These are phyloP conservation scores for Kryptolebias ocellatus DNA, from an alignment of 2,797 vertebrate genomes.

Conservation along the genomic window DNA sequence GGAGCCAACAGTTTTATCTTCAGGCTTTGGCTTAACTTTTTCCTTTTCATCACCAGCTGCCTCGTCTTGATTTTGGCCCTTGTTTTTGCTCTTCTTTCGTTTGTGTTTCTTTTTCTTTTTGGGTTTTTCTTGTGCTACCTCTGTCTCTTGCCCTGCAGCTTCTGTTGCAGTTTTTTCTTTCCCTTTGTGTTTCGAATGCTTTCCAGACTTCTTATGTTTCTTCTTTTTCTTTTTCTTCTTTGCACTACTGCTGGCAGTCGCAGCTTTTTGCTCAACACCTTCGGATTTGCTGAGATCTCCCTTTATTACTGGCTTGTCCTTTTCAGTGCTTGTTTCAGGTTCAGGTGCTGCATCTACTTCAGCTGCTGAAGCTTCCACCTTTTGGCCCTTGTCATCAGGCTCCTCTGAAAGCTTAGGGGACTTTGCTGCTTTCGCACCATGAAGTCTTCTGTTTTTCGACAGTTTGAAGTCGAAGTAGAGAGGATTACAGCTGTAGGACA, in stretches of 20 bases:
- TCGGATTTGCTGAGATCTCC: conserved; percentile 61
- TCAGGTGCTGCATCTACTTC: conserved; percentile 50
- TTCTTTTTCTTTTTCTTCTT: conserved; percentile 96
- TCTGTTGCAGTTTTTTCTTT: conserved; percentile 81
- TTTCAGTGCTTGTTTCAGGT: conserved; percentile 60
- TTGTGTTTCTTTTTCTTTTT: conserved; percentile 96
- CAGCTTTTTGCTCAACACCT: conserved; percentile 70
- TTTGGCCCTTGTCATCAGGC: conserved; percentile 71
- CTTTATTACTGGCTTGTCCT: conserved; percentile 69
- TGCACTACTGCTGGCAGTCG: conserved; percentile 71
- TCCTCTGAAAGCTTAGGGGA: conserved; percentile 63
- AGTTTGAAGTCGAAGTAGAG: conserved; percentile 98
- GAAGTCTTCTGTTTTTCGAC: conserved; percentile 89
- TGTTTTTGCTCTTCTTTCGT: conserved; percentile 92
- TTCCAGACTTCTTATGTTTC: conserved; percentile 96
- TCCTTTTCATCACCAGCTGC: conserved; percentile 63
- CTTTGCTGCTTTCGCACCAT: conserved; percentile 70
- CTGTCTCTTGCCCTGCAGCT: conserved; percentile 82
- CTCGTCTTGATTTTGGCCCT: conserved; percentile 67
- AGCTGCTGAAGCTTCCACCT: conserved; percentile 57
- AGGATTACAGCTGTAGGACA: conserved; percentile 98
- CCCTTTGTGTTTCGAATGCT: conserved; percentile 87
- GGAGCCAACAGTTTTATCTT: conserved; percentile 65
- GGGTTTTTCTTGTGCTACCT: conserved; percentile 84
- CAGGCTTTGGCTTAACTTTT: conserved; percentile 68